phyloP scores from a whole-genome alignment of 1,140 invertebrate species.

The Sminthurides bifidus region DNA sequence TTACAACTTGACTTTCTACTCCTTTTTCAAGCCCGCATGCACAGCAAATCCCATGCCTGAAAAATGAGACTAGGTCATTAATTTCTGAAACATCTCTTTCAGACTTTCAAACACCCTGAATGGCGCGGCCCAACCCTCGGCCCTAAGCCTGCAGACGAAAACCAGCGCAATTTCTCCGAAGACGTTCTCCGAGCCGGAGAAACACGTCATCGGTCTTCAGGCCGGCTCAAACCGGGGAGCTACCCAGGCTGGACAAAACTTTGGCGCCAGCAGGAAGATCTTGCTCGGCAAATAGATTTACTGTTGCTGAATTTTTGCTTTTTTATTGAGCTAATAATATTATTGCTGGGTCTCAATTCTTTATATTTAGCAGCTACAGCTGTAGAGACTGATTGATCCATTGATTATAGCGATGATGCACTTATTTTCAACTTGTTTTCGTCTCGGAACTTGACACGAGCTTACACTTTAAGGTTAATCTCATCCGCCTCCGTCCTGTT shows the following conservation, averaged over 20 bases:
- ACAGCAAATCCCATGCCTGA: background rate
- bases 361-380: no score
- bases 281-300: constrained; percentile 66
- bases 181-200: constrained; percentile 83
- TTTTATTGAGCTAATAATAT: no score
- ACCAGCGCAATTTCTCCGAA: constrained; percentile 81
- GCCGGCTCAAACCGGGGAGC: constrained; percentile 93
- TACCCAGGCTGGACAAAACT: constrained; percentile 79
- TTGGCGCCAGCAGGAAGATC: constrained; percentile 83
- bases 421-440: no score
- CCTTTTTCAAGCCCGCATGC: no score
- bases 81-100: background rate
- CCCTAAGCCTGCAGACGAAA: constrained; percentile 79
- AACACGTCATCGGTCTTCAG: constrained; percentile 80
- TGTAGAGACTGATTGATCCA: no score
- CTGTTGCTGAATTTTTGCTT: no score
- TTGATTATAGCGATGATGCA: no score
- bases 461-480: no score
- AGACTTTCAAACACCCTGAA: constrained; percentile 81
- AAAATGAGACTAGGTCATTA: constrained; percentile 5
- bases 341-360: no score
- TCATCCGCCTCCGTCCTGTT: no score
- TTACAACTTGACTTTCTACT: no score
- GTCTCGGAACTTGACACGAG: no score
- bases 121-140: constrained; percentile 79